Evolutionary conservation across 64 coral and sea anemone species (phyloP), one percentile per base, ranked within the genome.

Genomic region (Exaiptasia diaphana): DNA sequence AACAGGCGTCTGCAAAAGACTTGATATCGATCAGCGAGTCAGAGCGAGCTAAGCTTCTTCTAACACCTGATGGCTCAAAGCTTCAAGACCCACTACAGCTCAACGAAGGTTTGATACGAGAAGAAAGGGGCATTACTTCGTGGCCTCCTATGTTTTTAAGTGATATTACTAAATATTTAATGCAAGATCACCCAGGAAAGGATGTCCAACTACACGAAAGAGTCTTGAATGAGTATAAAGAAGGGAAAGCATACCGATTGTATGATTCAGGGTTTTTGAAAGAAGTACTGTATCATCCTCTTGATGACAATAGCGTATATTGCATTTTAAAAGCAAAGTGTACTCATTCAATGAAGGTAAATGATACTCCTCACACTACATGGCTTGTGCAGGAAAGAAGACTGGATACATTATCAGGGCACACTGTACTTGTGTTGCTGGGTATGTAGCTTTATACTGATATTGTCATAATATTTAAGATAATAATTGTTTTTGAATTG

Each of bases 141-240:
- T 91, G 81, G 89, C 75, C 89, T 31, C 71, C 89, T 14, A 80
- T 91, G 23, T 91, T 91, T 44, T 29, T 91, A n/a, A 91, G 60
- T 35, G 82, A 91, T 63, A 60, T 91, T 50, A 85, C 89, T 14
- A 25, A 85, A 27, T 91, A 72, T 80, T 43, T 91, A 11, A 85
- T 91, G 81, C 18, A 44, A 44, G 89, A 85, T 43, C 61, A 91
- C 49, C 81, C 89, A 18, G 89, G 89, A 50, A 85, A 91, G 37
- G 81, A 91, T n/a, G 81, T 91, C 35, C 64, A 41, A 41, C 21
- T 79, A 18, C 60, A 85, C 52, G 18, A 91, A 61, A 48, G 89
- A 30, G 39, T 79, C 24, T 40, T 85, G 2, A 85, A 85, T 31
- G 89, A 91, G 31, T 85, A 91, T 58, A 85, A 91, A 65, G 89